Evolutionary conservation across 2,113 vertebrate species (phyloP).

Genomic region (Lophotis ruficrista): DNA sequence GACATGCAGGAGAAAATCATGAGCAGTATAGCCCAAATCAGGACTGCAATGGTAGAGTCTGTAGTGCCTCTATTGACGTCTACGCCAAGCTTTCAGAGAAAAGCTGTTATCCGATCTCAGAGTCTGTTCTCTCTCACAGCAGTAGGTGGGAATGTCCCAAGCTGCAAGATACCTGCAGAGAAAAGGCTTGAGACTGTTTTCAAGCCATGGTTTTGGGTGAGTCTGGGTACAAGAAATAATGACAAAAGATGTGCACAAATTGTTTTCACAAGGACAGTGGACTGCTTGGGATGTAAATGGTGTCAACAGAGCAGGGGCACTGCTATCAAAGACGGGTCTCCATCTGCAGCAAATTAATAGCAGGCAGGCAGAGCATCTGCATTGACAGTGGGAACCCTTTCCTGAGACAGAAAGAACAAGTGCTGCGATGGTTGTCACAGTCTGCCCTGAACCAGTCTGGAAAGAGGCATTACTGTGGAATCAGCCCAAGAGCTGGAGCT

Average conservation of each 20-base stretch:
- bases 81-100: neutral
- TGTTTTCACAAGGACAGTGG: neutral
- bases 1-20: conserved; percentile 32
- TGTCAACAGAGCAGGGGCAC: neutral
- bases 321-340: neutral
- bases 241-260: neutral
- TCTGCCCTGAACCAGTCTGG: neutral
- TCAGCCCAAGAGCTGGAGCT: conserved; percentile 36
- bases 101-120: neutral
- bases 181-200: neutral
- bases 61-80: neutral
- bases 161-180: neutral
- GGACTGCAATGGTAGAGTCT: neutral
- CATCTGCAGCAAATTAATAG: neutral
- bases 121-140: neutral
- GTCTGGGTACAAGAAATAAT: neutral
- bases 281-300: neutral
- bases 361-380: neutral
- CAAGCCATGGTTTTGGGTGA: neutral
- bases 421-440: neutral
- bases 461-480: conserved; percentile 18
- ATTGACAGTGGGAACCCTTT: neutral
- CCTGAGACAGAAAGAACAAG: neutral
- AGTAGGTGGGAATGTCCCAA: neutral
- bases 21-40: neutral